Evolutionary conservation across 2,888 invertebrate genomes (phyloP), one percentile per base, ranked within the genome.

Genomic region (Lasioglossum figueresi): DNA sequence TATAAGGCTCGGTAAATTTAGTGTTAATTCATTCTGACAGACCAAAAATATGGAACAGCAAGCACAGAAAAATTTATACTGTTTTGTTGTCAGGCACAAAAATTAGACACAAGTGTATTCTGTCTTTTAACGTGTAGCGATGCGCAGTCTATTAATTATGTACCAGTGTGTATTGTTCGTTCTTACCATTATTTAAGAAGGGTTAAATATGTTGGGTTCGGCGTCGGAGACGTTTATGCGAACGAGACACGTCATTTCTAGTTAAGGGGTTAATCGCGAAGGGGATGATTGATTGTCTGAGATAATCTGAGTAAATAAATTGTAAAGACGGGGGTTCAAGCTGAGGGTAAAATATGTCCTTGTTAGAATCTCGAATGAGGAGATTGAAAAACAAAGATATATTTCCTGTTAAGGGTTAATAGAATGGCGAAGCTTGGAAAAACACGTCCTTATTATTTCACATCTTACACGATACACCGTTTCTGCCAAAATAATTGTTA

Each of bases 231-330:
- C 56, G 12, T 56, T 56, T 56, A 56, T 56, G 56, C 23, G 45
- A 19, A 40, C 16, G 5, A 40, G 73, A 59, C 56, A 56, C 56
- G 56, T 56, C 10, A 31, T 66, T 34, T 66, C 66, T 34, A 31
- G 31, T 66, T 66, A 66, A 66, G 34, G 66, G 34, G 34, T 66
- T 56, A 56, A 34, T 70, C n/a, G 70, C 70, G 23, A 40, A 34
- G 37, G 70, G 70, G 37, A 40, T n/a, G 37, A 70, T n/a, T 10
- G 70, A 70, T 23, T 34, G 70, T 37, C n/a, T 23, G 70, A 70
- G 37, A 70, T 37, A 70, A 70, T 40, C 37, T 40, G 12, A 40
- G 70, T 70, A 70, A 34, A 70, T 37, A 70, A 23, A 34, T 37
- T 70, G 37, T 40, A n/a, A 37, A 40, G 40, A 5, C 34, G 23